phyloP scores from a whole-genome alignment of 2,888 invertebrate genomes.

The Drosophila stalkeri region DNA sequence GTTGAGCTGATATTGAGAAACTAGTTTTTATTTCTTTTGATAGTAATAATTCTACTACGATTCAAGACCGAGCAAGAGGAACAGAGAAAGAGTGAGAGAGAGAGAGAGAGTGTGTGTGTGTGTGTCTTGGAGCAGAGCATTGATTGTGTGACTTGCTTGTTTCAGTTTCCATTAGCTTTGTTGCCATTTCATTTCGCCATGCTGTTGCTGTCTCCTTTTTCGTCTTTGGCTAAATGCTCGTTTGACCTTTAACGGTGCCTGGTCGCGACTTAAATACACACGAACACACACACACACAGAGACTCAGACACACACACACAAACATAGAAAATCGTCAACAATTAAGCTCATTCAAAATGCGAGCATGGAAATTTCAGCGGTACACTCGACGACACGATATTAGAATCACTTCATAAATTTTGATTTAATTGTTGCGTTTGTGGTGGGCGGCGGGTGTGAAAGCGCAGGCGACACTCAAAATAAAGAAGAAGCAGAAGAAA shows the following conservation, averaged over 20 bases:
- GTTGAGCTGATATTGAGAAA: constrained; percentile 57
- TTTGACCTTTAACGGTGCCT: constrained; percentile 78
- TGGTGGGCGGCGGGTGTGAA: constrained; percentile 26
- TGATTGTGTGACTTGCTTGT: constrained; percentile 46
- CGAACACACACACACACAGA: constrained; percentile 12
- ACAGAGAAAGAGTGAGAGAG: neutral
- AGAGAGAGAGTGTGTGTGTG: neutral
- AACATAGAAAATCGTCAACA: constrained; percentile 61
- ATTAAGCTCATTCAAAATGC: constrained; percentile 78
- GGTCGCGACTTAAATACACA: constrained; percentile 52
- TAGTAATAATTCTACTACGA: constrained; percentile 66
- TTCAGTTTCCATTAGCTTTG: constrained; percentile 43
- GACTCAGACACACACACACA: constrained; percentile 2
- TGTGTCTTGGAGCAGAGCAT: constrained; percentile 11
- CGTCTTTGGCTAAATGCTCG: constrained; percentile 65
- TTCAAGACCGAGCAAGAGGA: constrained; percentile 18
- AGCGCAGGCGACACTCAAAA: constrained; percentile 20
- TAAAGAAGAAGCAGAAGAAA: constrained; percentile 9
- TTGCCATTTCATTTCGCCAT: constrained; percentile 54
- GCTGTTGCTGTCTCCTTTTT: constrained; percentile 33
- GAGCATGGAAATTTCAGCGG: constrained; percentile 58
- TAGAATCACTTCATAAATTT: constrained; percentile 73
- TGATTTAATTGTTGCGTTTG: constrained; percentile 63
- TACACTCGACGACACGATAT: constrained; percentile 56
- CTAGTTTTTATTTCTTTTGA: constrained; percentile 68